phyloP scores from a whole-genome alignment of 2,113 vertebrate genomes.

The Bos javanicus region DNA sequence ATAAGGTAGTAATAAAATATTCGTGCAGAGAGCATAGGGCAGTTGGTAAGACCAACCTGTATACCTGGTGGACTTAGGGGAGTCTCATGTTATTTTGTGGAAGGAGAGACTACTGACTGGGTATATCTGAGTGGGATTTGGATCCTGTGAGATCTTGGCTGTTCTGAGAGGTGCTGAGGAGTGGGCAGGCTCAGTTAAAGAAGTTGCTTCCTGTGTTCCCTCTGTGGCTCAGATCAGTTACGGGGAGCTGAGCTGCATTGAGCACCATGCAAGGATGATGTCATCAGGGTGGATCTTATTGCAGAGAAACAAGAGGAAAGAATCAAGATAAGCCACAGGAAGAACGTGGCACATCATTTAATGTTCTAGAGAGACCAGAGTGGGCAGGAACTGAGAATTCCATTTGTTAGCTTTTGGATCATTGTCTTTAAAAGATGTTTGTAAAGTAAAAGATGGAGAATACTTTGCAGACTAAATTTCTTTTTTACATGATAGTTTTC shows the following conservation, averaged over 20 bases:
- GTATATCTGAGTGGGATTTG: not conserved
- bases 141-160: not conserved
- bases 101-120: not conserved
- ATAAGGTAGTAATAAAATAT: conserved; percentile 90
- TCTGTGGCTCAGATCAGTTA: not conserved
- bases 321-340: not conserved
- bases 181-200: not conserved
- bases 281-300: not conserved
- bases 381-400: not conserved
- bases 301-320: not conserved
- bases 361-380: not conserved
- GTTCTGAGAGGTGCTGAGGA: too few species aligned
- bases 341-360: not conserved
- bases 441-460: not conserved
- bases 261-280: not conserved
- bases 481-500: not conserved
- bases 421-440: not conserved
- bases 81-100: not conserved
- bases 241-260: rapidly evolving
- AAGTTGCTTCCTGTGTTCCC: not conserved
- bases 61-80: rapidly evolving
- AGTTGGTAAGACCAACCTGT: not conserved
- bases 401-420: not conserved
- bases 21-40: not conserved
- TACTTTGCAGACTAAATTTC: not conserved